Evolutionary conservation across 2,113 vertebrate genomes (phyloP).

Genomic region (Spheniscus mendiculus): DNA sequence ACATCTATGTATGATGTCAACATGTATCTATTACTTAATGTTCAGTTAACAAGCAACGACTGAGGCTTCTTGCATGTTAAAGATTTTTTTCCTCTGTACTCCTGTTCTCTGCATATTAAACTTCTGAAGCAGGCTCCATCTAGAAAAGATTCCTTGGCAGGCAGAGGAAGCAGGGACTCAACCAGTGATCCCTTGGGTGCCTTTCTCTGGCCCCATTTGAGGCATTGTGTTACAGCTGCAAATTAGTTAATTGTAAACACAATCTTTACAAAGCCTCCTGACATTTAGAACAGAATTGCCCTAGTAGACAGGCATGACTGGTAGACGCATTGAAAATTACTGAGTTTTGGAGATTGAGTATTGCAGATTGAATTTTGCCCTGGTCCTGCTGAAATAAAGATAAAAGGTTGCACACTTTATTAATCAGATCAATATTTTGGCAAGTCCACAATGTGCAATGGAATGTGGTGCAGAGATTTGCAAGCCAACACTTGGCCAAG

Average conservation of each 20-base stretch:
- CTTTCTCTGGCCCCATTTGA: neutral
- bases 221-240: neutral
- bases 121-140: neutral
- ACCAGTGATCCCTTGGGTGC: neutral
- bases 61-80: neutral
- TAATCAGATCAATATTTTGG: neutral
- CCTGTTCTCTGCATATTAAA: neutral
- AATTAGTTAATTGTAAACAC: neutral
- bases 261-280: neutral
- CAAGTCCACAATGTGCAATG: neutral
- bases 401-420: neutral
- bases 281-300: neutral
- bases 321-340: neutral
- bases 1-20: neutral
- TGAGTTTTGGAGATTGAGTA: neutral
- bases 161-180: neutral
- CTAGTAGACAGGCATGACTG: neutral
- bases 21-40: neutral
- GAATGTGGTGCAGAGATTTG: neutral
- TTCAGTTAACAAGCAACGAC: neutral
- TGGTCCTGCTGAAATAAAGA: neutral
- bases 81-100: neutral
- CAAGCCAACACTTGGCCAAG: neutral
- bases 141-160: neutral
- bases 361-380: neutral